Percentiles rank a stretch among this genome's conserved stretches.
Evolutionary conservation across 2,113 vertebrate species (phyloP).

Genomic region (Chrysochloris asiatica): DNA sequence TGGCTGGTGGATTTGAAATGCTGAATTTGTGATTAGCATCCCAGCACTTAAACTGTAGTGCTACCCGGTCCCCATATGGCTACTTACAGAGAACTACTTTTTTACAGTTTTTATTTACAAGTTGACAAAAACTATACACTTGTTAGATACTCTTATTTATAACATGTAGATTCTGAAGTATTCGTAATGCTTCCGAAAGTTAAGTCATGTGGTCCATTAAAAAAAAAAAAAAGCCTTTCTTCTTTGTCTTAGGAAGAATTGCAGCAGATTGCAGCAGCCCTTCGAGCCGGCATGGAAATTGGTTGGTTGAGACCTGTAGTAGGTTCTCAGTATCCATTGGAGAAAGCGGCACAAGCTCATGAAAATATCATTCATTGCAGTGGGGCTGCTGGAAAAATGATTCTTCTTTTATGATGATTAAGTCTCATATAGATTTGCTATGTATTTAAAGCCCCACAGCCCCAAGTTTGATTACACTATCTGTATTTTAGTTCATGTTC

Average conservation of each 20-base stretch:
- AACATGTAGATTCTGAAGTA: not conserved
- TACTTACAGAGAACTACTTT: not conserved
- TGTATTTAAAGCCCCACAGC: not conserved
- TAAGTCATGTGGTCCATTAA: not conserved
- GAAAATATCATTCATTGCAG: conserved; percentile 84
- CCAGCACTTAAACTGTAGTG: no score
- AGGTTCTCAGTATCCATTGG: conserved; percentile 85
- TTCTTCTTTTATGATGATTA: conserved; percentile 82
- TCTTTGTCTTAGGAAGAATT: conserved; percentile 83
- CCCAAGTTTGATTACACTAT: not conserved
- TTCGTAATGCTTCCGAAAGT: conserved; percentile 25
- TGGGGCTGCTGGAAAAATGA: conserved; percentile 89
- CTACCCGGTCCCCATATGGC: no score
- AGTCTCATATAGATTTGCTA: not conserved
- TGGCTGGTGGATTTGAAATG: no score
- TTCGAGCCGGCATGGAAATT: conserved; percentile 86
- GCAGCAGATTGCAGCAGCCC: conserved; percentile 76
- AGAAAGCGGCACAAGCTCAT: conserved; percentile 85
- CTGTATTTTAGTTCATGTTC: conserved; percentile 28
- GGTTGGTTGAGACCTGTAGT: conserved; percentile 88
- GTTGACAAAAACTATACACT: not conserved
- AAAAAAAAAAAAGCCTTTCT: not conserved
- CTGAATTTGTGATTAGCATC: no score
- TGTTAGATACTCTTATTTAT: not conserved
- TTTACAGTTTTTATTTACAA: not conserved